phyloP scores from a whole-genome alignment of 2,888 invertebrate genomes.

The Drosophila pseudotakahashii region DNA sequence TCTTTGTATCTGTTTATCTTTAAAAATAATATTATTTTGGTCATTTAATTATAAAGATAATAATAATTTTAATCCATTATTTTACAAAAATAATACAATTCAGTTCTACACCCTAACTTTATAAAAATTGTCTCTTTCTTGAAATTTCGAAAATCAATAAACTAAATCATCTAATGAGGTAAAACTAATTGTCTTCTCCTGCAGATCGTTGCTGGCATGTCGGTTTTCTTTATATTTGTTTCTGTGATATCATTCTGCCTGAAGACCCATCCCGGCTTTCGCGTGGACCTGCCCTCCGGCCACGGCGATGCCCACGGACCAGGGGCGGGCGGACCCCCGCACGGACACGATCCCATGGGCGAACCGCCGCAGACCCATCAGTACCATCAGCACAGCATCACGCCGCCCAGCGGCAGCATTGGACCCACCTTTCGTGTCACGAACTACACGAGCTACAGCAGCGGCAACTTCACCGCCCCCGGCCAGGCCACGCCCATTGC shows the following conservation, averaged over 20 bases:
- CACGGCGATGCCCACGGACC: slow-evolving; percentile 32
- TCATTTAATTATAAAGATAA: no score
- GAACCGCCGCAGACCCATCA: slow-evolving; percentile 66
- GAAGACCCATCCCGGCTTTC: slow-evolving; percentile 96
- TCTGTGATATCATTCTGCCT: slow-evolving; percentile 98
- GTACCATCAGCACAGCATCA: slow-evolving; percentile 68
- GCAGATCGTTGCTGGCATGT: slow-evolving; percentile 92
- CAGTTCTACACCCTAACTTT: no score
- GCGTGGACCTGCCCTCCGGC: slow-evolving; percentile 86
- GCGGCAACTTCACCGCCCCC: slow-evolving; percentile 71
- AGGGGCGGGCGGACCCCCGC: slow-evolving; percentile 34
- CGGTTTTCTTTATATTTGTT: slow-evolving; percentile 98
- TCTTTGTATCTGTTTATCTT: no score
- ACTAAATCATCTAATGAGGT: no score
- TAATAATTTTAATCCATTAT: no score
- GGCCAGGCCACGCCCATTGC: slow-evolving; percentile 74
- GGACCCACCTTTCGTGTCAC: slow-evolving; percentile 79
- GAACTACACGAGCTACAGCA: slow-evolving; percentile 75
- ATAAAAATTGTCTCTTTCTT: no score
- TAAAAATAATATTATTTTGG: no score
- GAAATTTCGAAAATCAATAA: no score
- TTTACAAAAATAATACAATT: no score
- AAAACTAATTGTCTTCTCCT: no score
- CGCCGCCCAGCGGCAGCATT: slow-evolving; percentile 69
- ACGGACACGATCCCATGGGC: slow-evolving; percentile 66